Conservation (phyloP, 2,113 vertebrate genomes). For the Nothocercus nigrocapillus region DNA sequence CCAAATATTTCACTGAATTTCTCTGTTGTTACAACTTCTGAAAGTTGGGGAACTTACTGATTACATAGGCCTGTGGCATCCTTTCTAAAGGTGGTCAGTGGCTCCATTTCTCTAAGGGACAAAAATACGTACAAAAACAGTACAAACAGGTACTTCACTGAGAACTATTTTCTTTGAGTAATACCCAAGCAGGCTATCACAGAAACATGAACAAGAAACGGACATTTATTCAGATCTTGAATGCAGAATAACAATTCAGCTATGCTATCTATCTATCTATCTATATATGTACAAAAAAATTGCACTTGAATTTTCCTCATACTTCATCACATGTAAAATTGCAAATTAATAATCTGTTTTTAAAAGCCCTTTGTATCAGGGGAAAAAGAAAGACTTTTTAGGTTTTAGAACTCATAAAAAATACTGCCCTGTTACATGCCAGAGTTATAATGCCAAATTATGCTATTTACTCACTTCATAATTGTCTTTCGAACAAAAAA, state of each 20-base stretch:
- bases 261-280: neutral
- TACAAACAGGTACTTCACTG: neutral
- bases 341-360: neutral
- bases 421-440: fast-evolving
- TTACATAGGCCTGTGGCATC: neutral
- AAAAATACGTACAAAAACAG: neutral
- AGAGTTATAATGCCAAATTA: neutral
- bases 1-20: neutral
- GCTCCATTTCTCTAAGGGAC: neutral
- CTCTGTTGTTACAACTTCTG: too few species aligned
- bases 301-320: neutral
- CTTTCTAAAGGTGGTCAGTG: neutral
- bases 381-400: neutral
- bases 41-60: neutral
- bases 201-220: neutral
- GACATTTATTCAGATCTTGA: neutral
- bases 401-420: neutral
- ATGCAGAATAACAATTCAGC: neutral
- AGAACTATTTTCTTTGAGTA: neutral
- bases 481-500: neutral
- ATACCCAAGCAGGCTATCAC: neutral
- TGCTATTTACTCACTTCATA: neutral
- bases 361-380: neutral
- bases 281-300: neutral
- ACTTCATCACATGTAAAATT: neutral